Evolutionary conservation across 2,888 invertebrate species (phyloP), one percentile per base, ranked within the genome.

Genomic region (Timandra comae): DNA sequence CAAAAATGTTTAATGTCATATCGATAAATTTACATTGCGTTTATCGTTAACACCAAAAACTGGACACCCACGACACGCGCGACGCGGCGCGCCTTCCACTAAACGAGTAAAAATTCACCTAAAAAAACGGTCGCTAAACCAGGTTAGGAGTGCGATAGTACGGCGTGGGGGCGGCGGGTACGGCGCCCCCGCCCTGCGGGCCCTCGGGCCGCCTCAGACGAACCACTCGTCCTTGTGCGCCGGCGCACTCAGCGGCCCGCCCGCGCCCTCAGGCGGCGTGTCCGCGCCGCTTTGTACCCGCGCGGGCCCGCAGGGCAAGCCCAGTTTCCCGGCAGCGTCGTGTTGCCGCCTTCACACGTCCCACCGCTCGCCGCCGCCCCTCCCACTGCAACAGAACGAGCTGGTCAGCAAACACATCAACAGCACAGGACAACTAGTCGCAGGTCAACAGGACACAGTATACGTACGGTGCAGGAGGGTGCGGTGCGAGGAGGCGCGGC

Each of bases 191-290:
- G 62, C 76, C 71, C 73, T 72, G 73, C 73, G 74, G 69, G 73
- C 71, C 72, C 74, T 64, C 72, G 66, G 73, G 71, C 71, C 71
- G 72, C 71, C 67, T 87, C 88, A 91, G 88, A 94, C 94, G 89
- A 94, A 94, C 95, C 95, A 95, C 88, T 95, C 95, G 89, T 95
- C 95, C 86, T 95, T 95, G 88, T 94, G 91, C 84, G 89, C 90
- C 91, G 92, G 73, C 40, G 72, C 90, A 91, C 92, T 89, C 89
- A 91, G 89, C 89, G 91, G 92, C 91, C 93, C 93, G 91, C 94
- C 93, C 93, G 94, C 93, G 91, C 92, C 91, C 91, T 91, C 93
- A 92, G 94, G 94, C 94, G 94, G 94, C 94, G 94, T 94, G 93
- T 92, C 86, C 89, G 89, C 88, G 88, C 88, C 88, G 87, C 88